A percentile compares a stretch with the other conserved stretches of the same genome.
These are phyloP conservation scores for Bufotes viridis DNA, from an alignment of 2,797 vertebrate species.

Conservation along the genomic window DNA sequence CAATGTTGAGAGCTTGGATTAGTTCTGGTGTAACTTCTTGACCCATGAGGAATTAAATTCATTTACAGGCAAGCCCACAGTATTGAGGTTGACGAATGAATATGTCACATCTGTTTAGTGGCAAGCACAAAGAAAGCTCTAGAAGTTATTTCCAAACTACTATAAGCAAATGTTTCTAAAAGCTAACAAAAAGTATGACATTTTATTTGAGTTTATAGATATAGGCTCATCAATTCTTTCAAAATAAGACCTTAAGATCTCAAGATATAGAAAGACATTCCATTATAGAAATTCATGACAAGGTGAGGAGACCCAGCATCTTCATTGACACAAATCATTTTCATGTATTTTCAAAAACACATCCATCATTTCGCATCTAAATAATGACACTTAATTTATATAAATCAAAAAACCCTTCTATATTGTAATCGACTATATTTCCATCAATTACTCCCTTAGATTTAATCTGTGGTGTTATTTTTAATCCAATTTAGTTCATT, in stretches of 20 bases:
- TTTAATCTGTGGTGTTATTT: conserved; percentile 28
- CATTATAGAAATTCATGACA: background rate
- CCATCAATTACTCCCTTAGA: conserved; percentile 49
- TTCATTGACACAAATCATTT: background rate
- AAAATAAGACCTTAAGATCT: background rate
- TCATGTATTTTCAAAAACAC: background rate
- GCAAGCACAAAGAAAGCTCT: background rate
- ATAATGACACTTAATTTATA: background rate
- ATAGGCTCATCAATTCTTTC: background rate
- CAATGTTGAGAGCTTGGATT: no score
- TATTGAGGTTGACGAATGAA: no score
- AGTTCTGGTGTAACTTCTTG: background rate
- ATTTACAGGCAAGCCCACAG: background rate
- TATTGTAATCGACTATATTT: conserved; percentile 53
- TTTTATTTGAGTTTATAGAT: background rate
- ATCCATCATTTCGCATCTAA: background rate
- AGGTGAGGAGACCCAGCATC: background rate
- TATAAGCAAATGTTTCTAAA: background rate
- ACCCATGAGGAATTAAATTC: background rate
- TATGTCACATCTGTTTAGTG: background rate
- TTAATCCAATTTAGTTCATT: conserved; percentile 59
- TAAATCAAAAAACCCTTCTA: conserved; percentile 38
- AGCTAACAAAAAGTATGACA: background rate
- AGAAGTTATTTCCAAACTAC: background rate
- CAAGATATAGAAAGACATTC: background rate